Base-by-base conservation (phyloP, 2,888 invertebrate genomes). In the Arenicola marina region DNA sequence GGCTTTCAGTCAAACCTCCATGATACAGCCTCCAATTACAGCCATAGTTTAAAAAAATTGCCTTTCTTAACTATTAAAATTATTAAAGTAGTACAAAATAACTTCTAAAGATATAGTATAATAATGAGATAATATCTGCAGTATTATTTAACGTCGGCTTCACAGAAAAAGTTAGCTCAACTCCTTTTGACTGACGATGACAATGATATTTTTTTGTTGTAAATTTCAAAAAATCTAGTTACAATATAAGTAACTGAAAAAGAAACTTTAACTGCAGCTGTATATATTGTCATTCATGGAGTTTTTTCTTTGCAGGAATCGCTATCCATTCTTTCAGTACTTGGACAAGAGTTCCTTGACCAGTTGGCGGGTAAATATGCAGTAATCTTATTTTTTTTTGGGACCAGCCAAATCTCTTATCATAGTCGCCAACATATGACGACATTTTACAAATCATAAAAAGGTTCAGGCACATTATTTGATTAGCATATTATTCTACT, bases 341-440 rank as follows among this genome's bases (percentile, higher is more conserved):
- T 76, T 78, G 76, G 77, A 77, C 56, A 72, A 72, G 61, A 57
- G 68, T 1, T 71, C 76, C 4, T 67, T 75, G 4, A 76, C 70
- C 56, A 76, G 77, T 59, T 78, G 78, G 78, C 70, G 76, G 68
- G 78, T 78, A 56, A 51, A n/a, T n/a, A n/a, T n/a, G n/a, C n/a
- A n/a, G n/a, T n/a, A n/a, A n/a, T n/a, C n/a, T n/a, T n/a, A n/a
- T n/a, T n/a, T n/a, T n/a, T n/a, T n/a, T n/a, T n/a, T n/a, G n/a
- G n/a, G n/a, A n/a, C n/a, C n/a, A n/a, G n/a, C n/a, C n/a, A n/a
- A n/a, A n/a, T n/a, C n/a, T n/a, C n/a, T n/a, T n/a, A n/a, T n/a
- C n/a, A n/a, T n/a, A n/a, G n/a, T n/a, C n/a, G n/a, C n/a, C n/a
- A n/a, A n/a, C n/a, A n/a, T n/a, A n/a, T n/a, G n/a, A n/a, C n/a